Conservation (phyloP, 2,113 vertebrate species). For the Centropus unirufus region DNA sequence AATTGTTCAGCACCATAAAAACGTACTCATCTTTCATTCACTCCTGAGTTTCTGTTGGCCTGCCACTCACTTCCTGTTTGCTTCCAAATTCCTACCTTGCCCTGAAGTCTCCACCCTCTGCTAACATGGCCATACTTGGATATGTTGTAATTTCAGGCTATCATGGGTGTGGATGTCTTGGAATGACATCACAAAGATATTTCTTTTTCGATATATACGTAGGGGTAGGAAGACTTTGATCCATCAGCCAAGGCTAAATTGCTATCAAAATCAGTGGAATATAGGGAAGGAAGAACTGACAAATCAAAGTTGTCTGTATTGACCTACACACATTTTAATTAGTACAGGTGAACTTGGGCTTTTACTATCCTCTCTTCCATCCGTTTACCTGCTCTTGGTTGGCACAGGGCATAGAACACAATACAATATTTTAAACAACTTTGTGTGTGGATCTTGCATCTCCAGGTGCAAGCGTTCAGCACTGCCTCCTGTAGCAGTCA, state of each 20-base stretch:
- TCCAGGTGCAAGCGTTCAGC: not conserved
- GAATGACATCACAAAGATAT: constrained; percentile 15
- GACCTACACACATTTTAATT: not conserved
- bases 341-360: not conserved
- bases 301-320: not conserved
- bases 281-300: not conserved
- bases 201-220: not conserved
- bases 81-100: constrained; percentile 67
- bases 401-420: not conserved
- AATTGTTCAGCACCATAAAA: not conserved
- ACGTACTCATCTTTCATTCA: not conserved
- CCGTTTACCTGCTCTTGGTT: not conserved
- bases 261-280: not conserved
- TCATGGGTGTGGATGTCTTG: constrained; percentile 50
- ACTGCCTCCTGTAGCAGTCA: not conserved
- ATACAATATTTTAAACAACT: not conserved
- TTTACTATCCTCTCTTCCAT: not conserved
- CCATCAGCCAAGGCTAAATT: not conserved
- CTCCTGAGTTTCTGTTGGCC: constrained; percentile 28
- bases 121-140: constrained; percentile 47
- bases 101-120: constrained; percentile 47
- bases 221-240: not conserved
- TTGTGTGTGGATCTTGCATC: not conserved
- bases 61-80: constrained; percentile 67
- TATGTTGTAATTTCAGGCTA: constrained; percentile 56